phyloP scores from a whole-genome alignment of 2,888 invertebrate genomes.

The Apodemia mormo region DNA sequence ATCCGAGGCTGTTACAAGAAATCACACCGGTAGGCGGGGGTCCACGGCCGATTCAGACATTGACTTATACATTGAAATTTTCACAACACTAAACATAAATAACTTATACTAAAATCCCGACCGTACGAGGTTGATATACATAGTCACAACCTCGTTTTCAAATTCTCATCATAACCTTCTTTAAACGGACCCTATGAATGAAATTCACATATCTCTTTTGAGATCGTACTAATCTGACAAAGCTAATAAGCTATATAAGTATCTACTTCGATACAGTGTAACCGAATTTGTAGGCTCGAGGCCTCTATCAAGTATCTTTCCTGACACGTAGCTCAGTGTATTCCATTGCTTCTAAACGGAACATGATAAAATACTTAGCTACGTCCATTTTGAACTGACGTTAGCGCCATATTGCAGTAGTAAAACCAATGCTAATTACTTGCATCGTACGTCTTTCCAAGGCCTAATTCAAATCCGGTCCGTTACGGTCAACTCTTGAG shows the following conservation, averaged over 20 bases:
- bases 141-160: constrained; percentile 36
- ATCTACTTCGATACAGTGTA: not conserved
- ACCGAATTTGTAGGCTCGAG: not conserved
- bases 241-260: constrained; percentile 30
- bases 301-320: not conserved
- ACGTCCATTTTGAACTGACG: constrained; percentile 15
- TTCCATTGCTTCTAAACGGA: constrained; percentile 2
- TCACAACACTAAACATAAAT: constrained; percentile 58
- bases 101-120: constrained; percentile 54
- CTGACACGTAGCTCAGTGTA: constrained; percentile 11
- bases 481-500: constrained; percentile 7
- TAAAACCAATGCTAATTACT: constrained; percentile 8
- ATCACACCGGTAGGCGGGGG: constrained; percentile 40
- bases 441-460: constrained; percentile 1
- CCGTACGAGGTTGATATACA: constrained; percentile 41
- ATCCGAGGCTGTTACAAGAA: constrained; percentile 64
- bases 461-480: constrained; percentile 6
- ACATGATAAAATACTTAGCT: not conserved
- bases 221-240: constrained; percentile 33
- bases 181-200: constrained; percentile 37
- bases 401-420: not conserved
- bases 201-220: constrained; percentile 36
- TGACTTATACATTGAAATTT: constrained; percentile 35
- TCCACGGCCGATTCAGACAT: constrained; percentile 33
- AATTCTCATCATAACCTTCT: constrained; percentile 38